These are phyloP conservation scores for Ceratitis capitata DNA, from an alignment of 1,140 invertebrate genomes.

Conservation along the genomic window DNA sequence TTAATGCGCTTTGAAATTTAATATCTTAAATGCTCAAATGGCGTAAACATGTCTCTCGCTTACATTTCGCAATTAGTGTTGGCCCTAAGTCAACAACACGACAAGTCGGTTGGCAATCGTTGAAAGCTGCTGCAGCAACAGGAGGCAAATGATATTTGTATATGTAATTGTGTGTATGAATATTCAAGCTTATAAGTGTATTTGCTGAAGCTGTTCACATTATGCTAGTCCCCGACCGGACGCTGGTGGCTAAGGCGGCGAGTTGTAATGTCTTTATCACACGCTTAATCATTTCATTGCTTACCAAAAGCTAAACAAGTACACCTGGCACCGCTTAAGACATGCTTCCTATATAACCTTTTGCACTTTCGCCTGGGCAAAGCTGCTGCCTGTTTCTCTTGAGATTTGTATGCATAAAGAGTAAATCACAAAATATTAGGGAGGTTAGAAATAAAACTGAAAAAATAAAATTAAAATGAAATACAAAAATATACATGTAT, in stretches of 20 bases:
- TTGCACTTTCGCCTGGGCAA: neutral
- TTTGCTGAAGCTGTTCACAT: neutral
- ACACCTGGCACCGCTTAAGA: neutral
- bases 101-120: too few relatives aligned
- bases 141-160: neutral
- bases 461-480: neutral
- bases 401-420: neutral
- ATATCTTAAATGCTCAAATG: constrained; percentile 28
- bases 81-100: constrained; percentile 5
- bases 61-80: constrained; percentile 8
- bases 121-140: neutral
- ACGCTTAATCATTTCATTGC: constrained; percentile 17
- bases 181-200: too few relatives aligned
- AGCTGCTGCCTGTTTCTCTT: neutral
- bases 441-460: too few relatives aligned
- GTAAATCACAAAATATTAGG: too few relatives aligned
- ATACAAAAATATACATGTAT: neutral
- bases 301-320: neutral
- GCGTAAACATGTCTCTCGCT: constrained; percentile 28
- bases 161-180: neutral
- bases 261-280: neutral
- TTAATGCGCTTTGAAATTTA: constrained; percentile 23
- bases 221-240: neutral
- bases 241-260: neutral
- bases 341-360: neutral